Evolutionary conservation across 2,888 invertebrate genomes (phyloP).

Genomic region (Mechanitis messenoides): DNA sequence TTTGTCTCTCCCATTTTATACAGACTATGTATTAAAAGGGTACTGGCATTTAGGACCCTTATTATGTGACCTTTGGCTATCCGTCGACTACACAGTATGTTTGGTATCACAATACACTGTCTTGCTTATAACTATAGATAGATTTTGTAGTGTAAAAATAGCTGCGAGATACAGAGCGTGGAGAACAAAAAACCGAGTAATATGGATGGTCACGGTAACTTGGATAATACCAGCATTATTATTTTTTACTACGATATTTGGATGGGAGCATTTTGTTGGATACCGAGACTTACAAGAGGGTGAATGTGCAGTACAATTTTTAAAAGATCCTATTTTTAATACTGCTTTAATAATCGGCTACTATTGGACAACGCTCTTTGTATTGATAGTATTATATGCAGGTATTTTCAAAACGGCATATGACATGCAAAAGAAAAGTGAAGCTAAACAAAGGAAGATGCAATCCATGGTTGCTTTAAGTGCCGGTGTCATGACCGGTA

Average conservation of each 20-base stretch:
- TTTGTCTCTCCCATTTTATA: constrained; percentile 99
- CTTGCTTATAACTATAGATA: constrained; percentile 97
- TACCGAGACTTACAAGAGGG: constrained; percentile 90
- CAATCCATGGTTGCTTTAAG: constrained; percentile 94
- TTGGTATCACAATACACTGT: constrained; percentile 99
- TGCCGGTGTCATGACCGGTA: constrained; percentile 92
- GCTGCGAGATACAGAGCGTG: constrained; percentile 98
- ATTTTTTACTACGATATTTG: constrained; percentile 98
- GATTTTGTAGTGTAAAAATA: constrained; percentile 99
- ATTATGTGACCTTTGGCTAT: constrained; percentile 98
- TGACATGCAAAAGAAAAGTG: constrained; percentile 97
- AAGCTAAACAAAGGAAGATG: constrained; percentile 96
- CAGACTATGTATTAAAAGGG: constrained; percentile 96
- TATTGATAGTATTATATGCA: constrained; percentile 95
- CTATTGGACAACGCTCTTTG: constrained; percentile 97
- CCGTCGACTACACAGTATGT: constrained; percentile 99
- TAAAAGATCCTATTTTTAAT: constrained; percentile 98
- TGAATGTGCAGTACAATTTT: constrained; percentile 97
- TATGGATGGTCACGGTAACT: constrained; percentile 96
- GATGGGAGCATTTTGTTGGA: constrained; percentile 99
- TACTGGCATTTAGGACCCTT: constrained; percentile 98
- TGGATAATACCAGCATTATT: constrained; percentile 97
- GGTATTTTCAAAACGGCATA: constrained; percentile 98
- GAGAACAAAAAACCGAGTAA: constrained; percentile 94
- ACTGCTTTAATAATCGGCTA: constrained; percentile 97